These are phyloP conservation scores for Oceanodroma tethys DNA, from an alignment of 2,113 vertebrate species.

Conservation along the genomic window DNA sequence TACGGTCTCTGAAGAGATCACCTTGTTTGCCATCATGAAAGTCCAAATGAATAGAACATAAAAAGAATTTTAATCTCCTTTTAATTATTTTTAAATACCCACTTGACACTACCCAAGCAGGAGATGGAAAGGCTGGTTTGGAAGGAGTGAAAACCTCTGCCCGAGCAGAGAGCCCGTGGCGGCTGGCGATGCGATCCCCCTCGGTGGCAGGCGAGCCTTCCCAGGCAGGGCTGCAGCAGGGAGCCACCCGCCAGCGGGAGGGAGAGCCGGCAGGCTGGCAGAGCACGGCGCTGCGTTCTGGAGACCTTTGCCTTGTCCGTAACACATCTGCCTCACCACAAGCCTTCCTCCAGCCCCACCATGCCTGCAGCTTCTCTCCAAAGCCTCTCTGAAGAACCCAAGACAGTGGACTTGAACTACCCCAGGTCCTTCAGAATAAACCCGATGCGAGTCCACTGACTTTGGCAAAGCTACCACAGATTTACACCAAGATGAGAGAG, in stretches of 20 bases:
- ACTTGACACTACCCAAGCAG: neutral
- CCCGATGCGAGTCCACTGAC: accelerated
- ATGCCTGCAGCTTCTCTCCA: neutral
- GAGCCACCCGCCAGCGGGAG: neutral
- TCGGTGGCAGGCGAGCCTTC: accelerated
- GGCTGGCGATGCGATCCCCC: neutral
- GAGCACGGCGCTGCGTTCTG: accelerated
- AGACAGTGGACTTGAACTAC: accelerated
- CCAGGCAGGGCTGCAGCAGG: neutral
- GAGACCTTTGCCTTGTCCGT: neutral
- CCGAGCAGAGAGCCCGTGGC: neutral
- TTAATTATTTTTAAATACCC: neutral
- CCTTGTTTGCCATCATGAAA: neutral
- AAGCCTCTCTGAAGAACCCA: neutral
- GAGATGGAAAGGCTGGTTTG: neutral
- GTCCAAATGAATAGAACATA: neutral
- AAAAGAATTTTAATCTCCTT: neutral
- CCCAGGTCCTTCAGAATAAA: neutral
- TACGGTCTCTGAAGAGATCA: neutral
- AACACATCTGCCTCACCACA: neutral
- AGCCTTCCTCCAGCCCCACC: neutral
- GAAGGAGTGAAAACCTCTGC: neutral
- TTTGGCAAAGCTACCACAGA: neutral
- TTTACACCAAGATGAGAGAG: neutral
- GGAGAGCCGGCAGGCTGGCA: too few relatives aligned